phyloP scores from a whole-genome alignment of 2,888 invertebrate species.

The Oasisia sp. region DNA sequence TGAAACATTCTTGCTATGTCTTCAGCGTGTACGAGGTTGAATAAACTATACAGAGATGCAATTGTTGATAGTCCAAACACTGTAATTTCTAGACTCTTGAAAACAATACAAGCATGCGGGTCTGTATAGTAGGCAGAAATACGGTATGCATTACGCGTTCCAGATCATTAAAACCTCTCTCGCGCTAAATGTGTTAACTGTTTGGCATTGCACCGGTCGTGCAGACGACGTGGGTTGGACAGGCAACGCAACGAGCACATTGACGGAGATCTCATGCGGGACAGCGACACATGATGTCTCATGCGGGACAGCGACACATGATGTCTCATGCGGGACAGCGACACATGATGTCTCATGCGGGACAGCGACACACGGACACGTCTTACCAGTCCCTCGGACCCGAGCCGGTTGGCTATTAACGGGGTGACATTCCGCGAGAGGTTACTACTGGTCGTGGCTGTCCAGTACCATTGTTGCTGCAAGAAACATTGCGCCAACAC shows the following conservation, averaged over 20 bases:
- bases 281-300: too few species aligned
- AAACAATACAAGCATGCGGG: neutral
- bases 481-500: conserved; percentile 18
- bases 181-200: neutral
- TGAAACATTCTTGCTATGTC: neutral
- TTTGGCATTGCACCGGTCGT: neutral
- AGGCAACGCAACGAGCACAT: neutral
- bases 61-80: neutral
- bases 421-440: neutral
- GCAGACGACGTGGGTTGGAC: conserved; percentile 1
- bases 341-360: neutral
- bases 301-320: too few species aligned
- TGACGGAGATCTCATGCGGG: neutral
- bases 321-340: neutral
- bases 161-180: neutral
- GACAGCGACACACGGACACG: neutral
- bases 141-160: neutral
- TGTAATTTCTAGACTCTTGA: neutral
- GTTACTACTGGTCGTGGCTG: neutral
- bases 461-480: neutral
- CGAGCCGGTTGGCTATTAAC: conserved; percentile 30
- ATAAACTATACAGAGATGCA: neutral
- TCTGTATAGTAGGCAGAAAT: neutral
- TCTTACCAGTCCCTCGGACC: conserved; percentile 36
- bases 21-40: neutral